Percentiles rank a stretch among this genome's conserved stretches.
phyloP scores from a whole-genome alignment of 2,113 vertebrate genomes.

The Labeo catla region DNA sequence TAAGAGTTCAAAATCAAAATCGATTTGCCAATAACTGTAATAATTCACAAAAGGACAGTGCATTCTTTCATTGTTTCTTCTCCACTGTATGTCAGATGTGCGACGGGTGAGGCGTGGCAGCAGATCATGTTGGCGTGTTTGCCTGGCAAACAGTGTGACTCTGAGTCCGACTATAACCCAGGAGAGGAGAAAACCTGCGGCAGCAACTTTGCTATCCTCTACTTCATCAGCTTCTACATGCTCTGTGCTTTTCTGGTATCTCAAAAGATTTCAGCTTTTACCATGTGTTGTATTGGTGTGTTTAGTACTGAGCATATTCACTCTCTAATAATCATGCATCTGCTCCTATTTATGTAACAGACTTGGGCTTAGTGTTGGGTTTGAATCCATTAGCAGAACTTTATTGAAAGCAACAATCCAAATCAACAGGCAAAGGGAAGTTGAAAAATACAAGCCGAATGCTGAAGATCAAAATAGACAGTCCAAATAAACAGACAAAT shows the following conservation, averaged over 20 bases:
- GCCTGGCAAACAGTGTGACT: slow-evolving; percentile 91
- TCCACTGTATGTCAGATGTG: slow-evolving; percentile 81
- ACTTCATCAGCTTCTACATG: slow-evolving; percentile 99
- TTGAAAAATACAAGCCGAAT: too few relatives aligned
- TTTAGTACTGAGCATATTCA: background rate
- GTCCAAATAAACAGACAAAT: too few relatives aligned
- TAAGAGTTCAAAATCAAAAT: background rate
- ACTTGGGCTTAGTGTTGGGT: too few relatives aligned
- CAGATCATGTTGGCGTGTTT: slow-evolving; percentile 98
- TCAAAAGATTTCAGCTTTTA: slow-evolving; percentile 11
- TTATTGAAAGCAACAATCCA: too few relatives aligned
- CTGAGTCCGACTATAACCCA: slow-evolving; percentile 88
- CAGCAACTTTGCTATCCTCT: slow-evolving; percentile 94
- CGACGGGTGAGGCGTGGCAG: slow-evolving; percentile 98
- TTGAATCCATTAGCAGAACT: too few relatives aligned
- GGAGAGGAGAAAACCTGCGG: slow-evolving; percentile 93
- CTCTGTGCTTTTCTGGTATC: slow-evolving; percentile 97
- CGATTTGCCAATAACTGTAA: background rate
- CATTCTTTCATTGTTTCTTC: background rate
- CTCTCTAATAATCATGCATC: background rate
- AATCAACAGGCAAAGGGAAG: too few relatives aligned
- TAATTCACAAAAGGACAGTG: background rate
- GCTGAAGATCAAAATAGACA: too few relatives aligned
- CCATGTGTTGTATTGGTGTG: background rate
- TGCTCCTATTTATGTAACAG: background rate